Percentiles rank a stretch among this genome's conserved stretches.
Evolutionary conservation across 2,113 vertebrate genomes (phyloP).

Genomic region (Rana temporaria): DNA sequence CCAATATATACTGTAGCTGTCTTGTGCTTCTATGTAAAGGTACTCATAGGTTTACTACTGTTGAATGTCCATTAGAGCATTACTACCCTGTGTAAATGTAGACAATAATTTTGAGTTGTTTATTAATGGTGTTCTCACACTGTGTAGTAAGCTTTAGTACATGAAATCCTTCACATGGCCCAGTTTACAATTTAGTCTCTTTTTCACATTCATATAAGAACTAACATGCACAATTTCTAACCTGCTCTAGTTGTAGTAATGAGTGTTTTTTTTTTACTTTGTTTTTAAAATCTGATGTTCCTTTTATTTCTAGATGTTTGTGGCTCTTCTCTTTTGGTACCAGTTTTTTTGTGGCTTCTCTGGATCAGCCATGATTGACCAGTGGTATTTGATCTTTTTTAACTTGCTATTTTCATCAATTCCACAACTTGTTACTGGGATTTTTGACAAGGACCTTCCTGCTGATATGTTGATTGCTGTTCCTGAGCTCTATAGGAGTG

Average conservation of each 20-base stretch:
- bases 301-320: constrained; percentile 85
- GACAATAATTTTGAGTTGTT: too few species aligned
- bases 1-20: too few species aligned
- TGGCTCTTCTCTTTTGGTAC: constrained; percentile 97
- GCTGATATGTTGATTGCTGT: constrained; percentile 81
- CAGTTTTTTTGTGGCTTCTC: constrained; percentile 99
- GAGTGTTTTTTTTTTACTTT: background rate
- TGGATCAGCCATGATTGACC: constrained; percentile 93
- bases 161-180: too few species aligned
- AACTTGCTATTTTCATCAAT: constrained; percentile 97
- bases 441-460: constrained; percentile 92
- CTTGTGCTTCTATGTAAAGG: too few species aligned
- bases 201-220: too few species aligned
- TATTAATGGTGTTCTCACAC: too few species aligned
- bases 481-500: constrained; percentile 91
- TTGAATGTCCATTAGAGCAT: too few species aligned
- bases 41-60: too few species aligned
- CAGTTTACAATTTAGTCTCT: too few species aligned
- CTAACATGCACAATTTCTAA: too few species aligned
- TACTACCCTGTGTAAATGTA: too few species aligned
- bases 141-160: too few species aligned
- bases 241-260: background rate
- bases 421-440: constrained; percentile 94
- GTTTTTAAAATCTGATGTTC: background rate
- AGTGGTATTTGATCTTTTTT: constrained; percentile 99